phyloP scores from a whole-genome alignment of 2,113 vertebrate genomes.

The Bolborhynchus lineola region DNA sequence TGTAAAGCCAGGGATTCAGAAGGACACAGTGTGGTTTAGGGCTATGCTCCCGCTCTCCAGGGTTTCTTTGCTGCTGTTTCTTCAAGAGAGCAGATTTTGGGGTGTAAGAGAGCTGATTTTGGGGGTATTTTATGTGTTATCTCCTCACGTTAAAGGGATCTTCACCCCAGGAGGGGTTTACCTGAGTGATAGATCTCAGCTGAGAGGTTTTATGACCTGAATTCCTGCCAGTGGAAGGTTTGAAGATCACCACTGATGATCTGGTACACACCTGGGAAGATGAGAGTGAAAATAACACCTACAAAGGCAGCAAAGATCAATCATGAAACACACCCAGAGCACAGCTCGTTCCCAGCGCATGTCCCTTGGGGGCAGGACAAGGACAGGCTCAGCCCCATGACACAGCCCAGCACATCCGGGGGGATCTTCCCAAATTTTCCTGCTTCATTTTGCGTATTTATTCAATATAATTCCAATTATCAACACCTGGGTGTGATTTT shows the following conservation, averaged over 20 bases:
- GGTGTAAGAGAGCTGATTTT: not conserved
- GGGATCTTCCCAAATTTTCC: not conserved
- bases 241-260: not conserved
- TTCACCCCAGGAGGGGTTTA: not conserved
- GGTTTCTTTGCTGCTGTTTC: not conserved
- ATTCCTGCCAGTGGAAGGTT: not conserved
- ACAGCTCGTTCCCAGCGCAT: not conserved
- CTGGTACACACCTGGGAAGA: not conserved
- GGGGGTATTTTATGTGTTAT: not conserved
- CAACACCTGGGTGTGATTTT: not conserved
- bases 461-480: not conserved
- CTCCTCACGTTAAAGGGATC: not conserved
- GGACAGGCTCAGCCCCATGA: not conserved
- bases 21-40: not conserved
- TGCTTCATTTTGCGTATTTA: not conserved
- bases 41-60: fast-evolving
- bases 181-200: not conserved
- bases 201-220: not conserved
- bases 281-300: not conserved
- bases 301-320: not conserved
- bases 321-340: not conserved
- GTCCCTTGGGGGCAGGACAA: not conserved
- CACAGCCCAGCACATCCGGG: not conserved
- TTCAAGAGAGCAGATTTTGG: not conserved
- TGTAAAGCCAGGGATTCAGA: not conserved